phyloP scores from a whole-genome alignment of 2,888 invertebrate species.

The Habroteleia sp. region DNA sequence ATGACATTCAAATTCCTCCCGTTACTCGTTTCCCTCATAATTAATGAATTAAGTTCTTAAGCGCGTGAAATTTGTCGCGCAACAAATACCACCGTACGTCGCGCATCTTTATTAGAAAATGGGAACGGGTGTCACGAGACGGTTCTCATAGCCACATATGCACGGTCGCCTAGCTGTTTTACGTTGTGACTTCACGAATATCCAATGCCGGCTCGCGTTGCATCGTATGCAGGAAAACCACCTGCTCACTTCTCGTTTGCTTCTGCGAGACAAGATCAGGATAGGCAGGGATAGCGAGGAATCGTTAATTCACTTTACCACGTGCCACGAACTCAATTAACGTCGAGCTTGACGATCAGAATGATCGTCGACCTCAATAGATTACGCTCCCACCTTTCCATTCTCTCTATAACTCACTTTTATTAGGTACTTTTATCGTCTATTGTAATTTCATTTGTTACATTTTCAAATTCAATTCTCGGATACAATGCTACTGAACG shows the following conservation, averaged over 20 bases:
- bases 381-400: conserved; percentile 39
- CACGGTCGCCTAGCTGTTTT: conserved; percentile 64
- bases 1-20: conserved; percentile 22
- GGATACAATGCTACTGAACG: conserved; percentile 8
- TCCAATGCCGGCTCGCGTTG: conserved; percentile 35
- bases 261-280: conserved; percentile 61
- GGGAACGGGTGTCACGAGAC: conserved; percentile 55
- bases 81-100: conserved; percentile 70
- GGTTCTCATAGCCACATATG: conserved; percentile 57
- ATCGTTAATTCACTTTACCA: conserved; percentile 77
- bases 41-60: conserved; percentile 44
- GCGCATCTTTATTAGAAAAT: conserved; percentile 65
- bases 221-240: conserved; percentile 56
- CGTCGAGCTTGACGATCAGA: conserved; percentile 75
- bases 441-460: conserved; percentile 60
- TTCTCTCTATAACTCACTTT: conserved; percentile 55
- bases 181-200: conserved; percentile 50
- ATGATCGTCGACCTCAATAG: conserved; percentile 65
- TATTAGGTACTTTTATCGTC: conserved; percentile 60
- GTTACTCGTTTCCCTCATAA: conserved; percentile 14
- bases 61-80: conserved; percentile 70
- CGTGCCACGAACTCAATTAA: conserved; percentile 77
- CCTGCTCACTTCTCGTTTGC: conserved; percentile 62
- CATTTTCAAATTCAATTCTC: conserved; percentile 57
- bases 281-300: conserved; percentile 65